Conservation (phyloP, 2,888 invertebrate species). For the Hesperia comma region DNA sequence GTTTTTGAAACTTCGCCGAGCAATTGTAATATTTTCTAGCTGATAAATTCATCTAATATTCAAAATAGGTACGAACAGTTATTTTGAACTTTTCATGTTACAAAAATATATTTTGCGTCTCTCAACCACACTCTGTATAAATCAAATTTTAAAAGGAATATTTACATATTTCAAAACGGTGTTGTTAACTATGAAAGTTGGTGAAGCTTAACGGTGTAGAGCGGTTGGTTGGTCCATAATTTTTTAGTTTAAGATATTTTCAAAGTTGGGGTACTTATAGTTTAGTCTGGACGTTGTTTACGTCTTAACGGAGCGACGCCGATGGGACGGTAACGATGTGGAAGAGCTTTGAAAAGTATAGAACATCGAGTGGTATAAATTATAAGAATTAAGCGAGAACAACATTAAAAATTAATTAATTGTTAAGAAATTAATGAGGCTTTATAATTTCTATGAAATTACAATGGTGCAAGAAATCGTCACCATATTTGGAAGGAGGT, state of each 20-base stretch:
- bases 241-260: conserved; percentile 50
- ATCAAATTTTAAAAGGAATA: not conserved
- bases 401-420: too few species aligned
- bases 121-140: too few species aligned
- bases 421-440: too few species aligned
- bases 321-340: conserved; percentile 54
- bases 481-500: too few species aligned
- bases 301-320: conserved; percentile 55
- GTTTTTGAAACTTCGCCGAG: too few species aligned
- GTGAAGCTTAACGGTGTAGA: not conserved
- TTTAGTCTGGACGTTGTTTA: conserved; percentile 54
- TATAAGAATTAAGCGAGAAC: not conserved
- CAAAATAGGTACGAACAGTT: too few species aligned
- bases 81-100: too few species aligned
- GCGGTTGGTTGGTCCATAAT: conserved; percentile 33
- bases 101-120: too few species aligned
- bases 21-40: too few species aligned
- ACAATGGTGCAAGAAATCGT: too few species aligned
- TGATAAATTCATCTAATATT: too few species aligned
- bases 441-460: too few species aligned
- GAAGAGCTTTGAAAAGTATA: conserved; percentile 39
- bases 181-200: conserved; percentile 16
- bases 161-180: conserved; percentile 5
- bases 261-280: conserved; percentile 54
- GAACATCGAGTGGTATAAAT: conserved; percentile 32